phyloP scores from a whole-genome alignment of 1,140 invertebrate species.

The silkworm (Bombyx mori) region DNA sequence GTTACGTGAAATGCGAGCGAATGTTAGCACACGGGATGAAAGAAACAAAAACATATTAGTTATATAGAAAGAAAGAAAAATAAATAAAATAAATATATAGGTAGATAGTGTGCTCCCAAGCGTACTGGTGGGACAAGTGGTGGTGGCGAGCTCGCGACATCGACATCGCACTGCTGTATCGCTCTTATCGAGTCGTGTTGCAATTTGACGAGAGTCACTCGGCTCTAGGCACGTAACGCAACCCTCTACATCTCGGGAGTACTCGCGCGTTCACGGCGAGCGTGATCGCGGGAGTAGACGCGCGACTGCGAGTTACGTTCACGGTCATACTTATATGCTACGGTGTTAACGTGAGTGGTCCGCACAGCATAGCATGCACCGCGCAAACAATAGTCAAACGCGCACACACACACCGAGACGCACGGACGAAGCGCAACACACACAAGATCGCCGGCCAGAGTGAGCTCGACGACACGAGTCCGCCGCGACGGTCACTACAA shows the following conservation, averaged over 20 bases:
- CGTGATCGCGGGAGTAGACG: slow-evolving; percentile 31
- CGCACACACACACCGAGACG: slow-evolving; percentile 22
- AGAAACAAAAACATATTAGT: slow-evolving; percentile 44
- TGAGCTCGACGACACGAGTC: slow-evolving; percentile 39
- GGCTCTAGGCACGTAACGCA: slow-evolving; percentile 15
- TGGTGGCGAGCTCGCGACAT: slow-evolving; percentile 16
- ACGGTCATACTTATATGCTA: slow-evolving; percentile 5
- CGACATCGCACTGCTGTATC: slow-evolving; percentile 16
- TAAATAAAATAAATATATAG: slow-evolving; percentile 29
- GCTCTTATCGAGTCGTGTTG: slow-evolving; percentile 22
- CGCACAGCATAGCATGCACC: slow-evolving; percentile 28
- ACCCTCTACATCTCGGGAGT: slow-evolving; percentile 15
- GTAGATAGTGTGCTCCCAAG: slow-evolving; percentile 37
- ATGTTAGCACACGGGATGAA: slow-evolving; percentile 38
- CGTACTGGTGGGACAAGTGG: slow-evolving; percentile 30
- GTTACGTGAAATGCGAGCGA: slow-evolving; percentile 35
- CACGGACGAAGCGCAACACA: slow-evolving; percentile 50
- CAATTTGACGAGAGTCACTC: slow-evolving; percentile 35
- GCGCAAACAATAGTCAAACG: slow-evolving; percentile 51
- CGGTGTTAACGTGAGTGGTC: not conserved
- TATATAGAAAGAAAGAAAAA: slow-evolving; percentile 17
- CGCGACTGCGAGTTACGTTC: slow-evolving; percentile 15
- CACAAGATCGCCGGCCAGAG: slow-evolving; percentile 66
- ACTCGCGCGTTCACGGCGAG: slow-evolving; percentile 25
- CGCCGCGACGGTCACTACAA: slow-evolving; percentile 39